Evolutionary conservation across 2,797 vertebrate species (phyloP).

Genomic region (Eptatretus atami): DNA sequence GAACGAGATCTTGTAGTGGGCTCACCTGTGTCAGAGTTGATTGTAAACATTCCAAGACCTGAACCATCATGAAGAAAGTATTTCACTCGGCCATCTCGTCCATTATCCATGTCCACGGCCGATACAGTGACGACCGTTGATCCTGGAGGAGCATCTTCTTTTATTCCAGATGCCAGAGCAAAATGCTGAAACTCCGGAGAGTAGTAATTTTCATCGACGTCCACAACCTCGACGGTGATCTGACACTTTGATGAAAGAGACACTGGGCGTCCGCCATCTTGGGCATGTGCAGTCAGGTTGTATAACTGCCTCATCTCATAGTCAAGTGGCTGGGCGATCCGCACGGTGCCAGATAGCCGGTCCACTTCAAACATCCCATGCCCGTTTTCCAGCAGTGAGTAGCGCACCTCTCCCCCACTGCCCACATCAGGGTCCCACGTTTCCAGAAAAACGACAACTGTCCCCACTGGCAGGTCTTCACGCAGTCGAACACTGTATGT

Average conservation of each 20-base stretch:
- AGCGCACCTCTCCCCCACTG: constrained; percentile 57
- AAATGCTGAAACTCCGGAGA: constrained; percentile 61
- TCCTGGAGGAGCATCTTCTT: constrained; percentile 54
- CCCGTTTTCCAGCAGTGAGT: constrained; percentile 50
- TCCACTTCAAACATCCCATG: constrained; percentile 67
- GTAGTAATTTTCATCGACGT: constrained; percentile 84
- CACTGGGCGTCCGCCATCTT: constrained; percentile 64
- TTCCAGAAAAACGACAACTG: constrained; percentile 71
- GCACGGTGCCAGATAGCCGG: constrained; percentile 44
- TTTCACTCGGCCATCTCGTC: constrained; percentile 66
- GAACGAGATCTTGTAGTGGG: no score
- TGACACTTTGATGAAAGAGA: constrained; percentile 63
- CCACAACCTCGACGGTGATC: constrained; percentile 73
- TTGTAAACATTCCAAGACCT: constrained; percentile 60
- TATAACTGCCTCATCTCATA: constrained; percentile 84
- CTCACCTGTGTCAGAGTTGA: constrained; percentile 33
- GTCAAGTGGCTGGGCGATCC: constrained; percentile 56
- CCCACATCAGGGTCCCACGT: constrained; percentile 69
- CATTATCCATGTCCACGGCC: constrained; percentile 46
- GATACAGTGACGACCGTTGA: constrained; percentile 51
- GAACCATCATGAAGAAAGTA: constrained; percentile 78
- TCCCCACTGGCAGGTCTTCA: constrained; percentile 66
- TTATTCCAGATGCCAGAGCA: constrained; percentile 39
- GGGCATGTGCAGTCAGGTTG: constrained; percentile 61
- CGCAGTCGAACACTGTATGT: constrained; percentile 47